A percentile compares a stretch with the other conserved stretches of the same genome.
These are phyloP conservation scores for Chloropsis cyanopogon DNA, from an alignment of 2,113 vertebrate species.

Conservation along the genomic window DNA sequence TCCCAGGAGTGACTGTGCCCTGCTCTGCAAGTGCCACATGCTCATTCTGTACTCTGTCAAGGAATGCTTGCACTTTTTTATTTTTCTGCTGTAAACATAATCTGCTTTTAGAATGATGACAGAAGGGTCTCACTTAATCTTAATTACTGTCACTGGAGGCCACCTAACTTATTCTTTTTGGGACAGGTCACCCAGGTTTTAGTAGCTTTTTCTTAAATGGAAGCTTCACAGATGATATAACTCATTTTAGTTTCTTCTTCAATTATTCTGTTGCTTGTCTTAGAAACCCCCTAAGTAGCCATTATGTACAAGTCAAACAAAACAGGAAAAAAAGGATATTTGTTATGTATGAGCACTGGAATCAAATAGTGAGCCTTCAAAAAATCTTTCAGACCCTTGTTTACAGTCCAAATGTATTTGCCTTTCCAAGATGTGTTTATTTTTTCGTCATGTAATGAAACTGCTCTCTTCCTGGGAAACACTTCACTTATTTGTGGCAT, in stretches of 20 bases:
- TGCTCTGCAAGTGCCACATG: neutral
- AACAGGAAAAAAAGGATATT: neutral
- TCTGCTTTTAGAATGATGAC: neutral
- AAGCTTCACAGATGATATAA: neutral
- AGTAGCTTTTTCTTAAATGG: conserved; percentile 2
- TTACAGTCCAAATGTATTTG: conserved; percentile 14
- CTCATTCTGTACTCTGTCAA: neutral
- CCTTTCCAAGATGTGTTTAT: neutral
- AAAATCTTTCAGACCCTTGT: neutral
- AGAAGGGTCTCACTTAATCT: neutral
- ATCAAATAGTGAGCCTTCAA: conserved; percentile 14
- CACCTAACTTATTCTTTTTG: neutral
- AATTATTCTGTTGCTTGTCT: conserved; percentile 5
- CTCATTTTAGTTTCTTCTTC: neutral
- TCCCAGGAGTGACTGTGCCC: neutral
- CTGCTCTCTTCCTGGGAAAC: neutral
- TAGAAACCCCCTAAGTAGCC: neutral
- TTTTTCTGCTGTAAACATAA: neutral
- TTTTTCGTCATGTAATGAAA: conserved; percentile 17
- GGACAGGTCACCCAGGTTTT: neutral
- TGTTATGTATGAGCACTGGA: neutral
- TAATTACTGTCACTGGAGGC: neutral
- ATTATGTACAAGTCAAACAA: neutral
- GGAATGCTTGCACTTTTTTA: neutral
- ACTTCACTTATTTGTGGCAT: neutral